Evolutionary conservation across 1,140 invertebrate species (phyloP), one percentile per base, ranked within the genome.

Genomic region (Zeugodacus cucurbitae): DNA sequence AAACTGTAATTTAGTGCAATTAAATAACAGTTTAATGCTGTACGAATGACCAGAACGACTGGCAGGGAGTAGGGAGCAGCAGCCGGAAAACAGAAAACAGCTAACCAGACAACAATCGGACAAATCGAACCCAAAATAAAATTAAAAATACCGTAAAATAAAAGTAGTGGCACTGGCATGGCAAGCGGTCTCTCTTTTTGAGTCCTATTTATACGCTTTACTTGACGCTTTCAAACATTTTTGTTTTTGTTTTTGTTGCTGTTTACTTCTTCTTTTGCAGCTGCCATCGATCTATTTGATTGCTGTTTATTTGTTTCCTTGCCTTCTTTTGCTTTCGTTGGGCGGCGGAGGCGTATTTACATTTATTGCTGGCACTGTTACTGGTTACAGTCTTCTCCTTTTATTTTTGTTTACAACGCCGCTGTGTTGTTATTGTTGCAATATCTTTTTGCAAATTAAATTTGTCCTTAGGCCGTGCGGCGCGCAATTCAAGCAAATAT

Each of bases 381-480:
- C 17, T 64, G n/a, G n/a, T n/a, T n/a, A n/a, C n/a, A n/a, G n/a
- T n/a, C n/a, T 34, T 82, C 11, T 82, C 11, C 10, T 34, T 17
- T 74, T 78, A 2, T 44, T 17, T 82, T 48, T 54, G 20, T 6
- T 26, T 70, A 14, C 37, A 1, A 2, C 26, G 44, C 22, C 48
- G 48, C 3, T 8, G 48, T 82, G 41, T 26, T 87, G 29, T 11
- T 67, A 1, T 67, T 87, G 58, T 87, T 48, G 32, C 17, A 41
- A 26, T 87, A 64, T 92, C 91, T 90, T 89, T 92, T 41, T 91
- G 29, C 88, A 92, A 92, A 92, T 92, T 92, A 91, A 92, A 92
- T 91, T 91, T 91, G 89, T 89, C 90, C 89, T 89, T 88, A 91
- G 90, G 91, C 90, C 88, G 88, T 91, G 67, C 82, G 57, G 87